A percentile compares a stretch with the other conserved stretches of the same genome.
Evolutionary conservation across 35 echinoderm and acorn worm genomes (phyloP).

Genomic region (Chiridota heheva): DNA sequence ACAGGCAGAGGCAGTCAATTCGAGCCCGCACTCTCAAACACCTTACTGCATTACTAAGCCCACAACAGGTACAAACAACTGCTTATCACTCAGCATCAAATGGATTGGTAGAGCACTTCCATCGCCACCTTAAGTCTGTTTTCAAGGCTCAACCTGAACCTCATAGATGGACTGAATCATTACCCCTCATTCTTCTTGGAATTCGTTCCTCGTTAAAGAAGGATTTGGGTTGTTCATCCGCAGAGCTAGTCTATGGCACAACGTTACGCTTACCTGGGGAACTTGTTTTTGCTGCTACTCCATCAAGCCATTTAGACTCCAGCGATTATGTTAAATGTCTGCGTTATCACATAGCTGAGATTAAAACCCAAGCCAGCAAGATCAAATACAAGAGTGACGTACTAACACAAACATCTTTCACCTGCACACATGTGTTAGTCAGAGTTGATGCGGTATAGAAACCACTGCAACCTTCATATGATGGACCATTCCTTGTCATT

Average conservation of each 20-base stretch:
- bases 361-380: neutral
- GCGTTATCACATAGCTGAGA: neutral
- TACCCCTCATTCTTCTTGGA: slow-evolving; percentile 48
- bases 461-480: slow-evolving; percentile 38
- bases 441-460: neutral
- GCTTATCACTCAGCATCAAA: too few relatives aligned
- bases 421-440: slow-evolving; percentile 28
- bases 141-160: slow-evolving; percentile 14
- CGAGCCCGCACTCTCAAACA: slow-evolving; percentile 29
- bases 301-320: neutral
- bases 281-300: neutral
- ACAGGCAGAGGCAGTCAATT: slow-evolving; percentile 37
- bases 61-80: neutral
- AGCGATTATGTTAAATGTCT: neutral
- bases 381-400: neutral
- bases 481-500: slow-evolving; percentile 3
- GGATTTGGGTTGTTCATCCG: neutral
- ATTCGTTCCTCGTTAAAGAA: slow-evolving; percentile 54
- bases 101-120: slow-evolving; percentile 33
- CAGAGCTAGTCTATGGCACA: neutral
- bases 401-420: neutral
- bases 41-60: slow-evolving; percentile 20
- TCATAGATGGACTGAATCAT: slow-evolving; percentile 27
- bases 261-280: neutral
- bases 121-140: slow-evolving; percentile 44